Evolutionary conservation across 1,140 invertebrate genomes (phyloP), one percentile per base, ranked within the genome.

Genomic region (Frieseomelitta varia): DNA sequence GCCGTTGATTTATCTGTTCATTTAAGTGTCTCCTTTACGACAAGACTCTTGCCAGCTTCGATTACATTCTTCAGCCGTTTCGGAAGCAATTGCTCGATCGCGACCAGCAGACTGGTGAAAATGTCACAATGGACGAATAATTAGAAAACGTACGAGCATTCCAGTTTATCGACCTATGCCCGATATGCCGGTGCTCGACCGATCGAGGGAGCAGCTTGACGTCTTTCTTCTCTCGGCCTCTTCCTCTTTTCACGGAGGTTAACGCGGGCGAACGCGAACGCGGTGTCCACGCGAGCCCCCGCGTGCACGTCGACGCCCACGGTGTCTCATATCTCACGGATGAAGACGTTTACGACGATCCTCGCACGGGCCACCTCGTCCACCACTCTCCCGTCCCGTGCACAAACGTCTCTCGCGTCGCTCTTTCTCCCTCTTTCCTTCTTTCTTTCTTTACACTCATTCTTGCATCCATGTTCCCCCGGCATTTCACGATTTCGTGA

Each of bases 271-370:
- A 92, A 93, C 91, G 88, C 86, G 30, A 1, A 30, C 30, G 30
- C 87, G 82, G 85, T 76, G 89, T 90, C 79, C 82, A 90, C 89
- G 90, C 78, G 87, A 86, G 85, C 73, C 75, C 79, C 80, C 79
- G 74, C 84, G 84, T 84, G 69, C 84, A 75, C 87, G 85, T 88
- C 71, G 80, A 91, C 91, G 90, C 92, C 91, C 92, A 92, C 91
- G 90, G 87, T 90, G 88, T 92, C 93, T 94, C 93, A 93, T 94
- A 94, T 94, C 93, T 94, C 93, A 93, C 90, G 91, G 90, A 94
- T 94, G 93, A 94, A 94, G 93, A 94, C 93, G 91, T 94, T 94
- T 94, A 94, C 92, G 93, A 94, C 91, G 91, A 94, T 92, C 93
- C 91, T 92, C 89, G 90, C 91, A 82, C 92, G 89, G 88, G 84